These are phyloP conservation scores for Pachycephala philippinensis DNA, from an alignment of 2,113 vertebrate genomes.

Conservation along the genomic window DNA sequence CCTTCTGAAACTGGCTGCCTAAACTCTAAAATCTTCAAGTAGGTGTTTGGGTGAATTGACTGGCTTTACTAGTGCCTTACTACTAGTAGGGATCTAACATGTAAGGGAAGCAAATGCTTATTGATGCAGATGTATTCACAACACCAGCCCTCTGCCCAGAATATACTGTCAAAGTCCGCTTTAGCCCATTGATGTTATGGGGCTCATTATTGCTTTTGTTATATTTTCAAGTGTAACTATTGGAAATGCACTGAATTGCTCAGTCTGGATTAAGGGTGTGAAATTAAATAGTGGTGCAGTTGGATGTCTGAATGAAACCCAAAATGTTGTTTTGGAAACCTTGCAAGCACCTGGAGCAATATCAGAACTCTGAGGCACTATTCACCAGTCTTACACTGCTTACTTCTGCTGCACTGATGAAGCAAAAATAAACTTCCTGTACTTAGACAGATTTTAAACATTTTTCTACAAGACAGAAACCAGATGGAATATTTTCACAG, in stretches of 20 bases:
- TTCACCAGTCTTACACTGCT: slow-evolving; percentile 12
- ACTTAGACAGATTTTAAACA: slow-evolving; percentile 63
- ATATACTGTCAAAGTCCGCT: neutral
- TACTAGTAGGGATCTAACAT: neutral
- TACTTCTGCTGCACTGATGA: slow-evolving; percentile 37
- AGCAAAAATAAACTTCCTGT: slow-evolving; percentile 59
- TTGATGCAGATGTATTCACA: neutral
- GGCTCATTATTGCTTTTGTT: neutral
- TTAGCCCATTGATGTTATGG: neutral
- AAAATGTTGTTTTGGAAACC: slow-evolving; percentile 6
- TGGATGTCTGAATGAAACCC: neutral
- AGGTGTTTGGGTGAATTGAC: neutral
- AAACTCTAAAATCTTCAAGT: neutral
- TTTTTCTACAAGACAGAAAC: slow-evolving; percentile 66
- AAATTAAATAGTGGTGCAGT: neutral
- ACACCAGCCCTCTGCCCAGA: neutral
- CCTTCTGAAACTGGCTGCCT: neutral
- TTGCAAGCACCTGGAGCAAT: neutral
- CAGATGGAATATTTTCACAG: slow-evolving; percentile 71
- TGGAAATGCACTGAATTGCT: neutral
- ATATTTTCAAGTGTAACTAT: neutral
- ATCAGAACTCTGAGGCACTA: neutral
- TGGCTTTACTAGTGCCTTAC: neutral
- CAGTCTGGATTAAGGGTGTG: neutral
- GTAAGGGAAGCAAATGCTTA: neutral